Base-by-base conservation (phyloP, 1,140 invertebrate genomes). In the Scaptomyza montana region DNA sequence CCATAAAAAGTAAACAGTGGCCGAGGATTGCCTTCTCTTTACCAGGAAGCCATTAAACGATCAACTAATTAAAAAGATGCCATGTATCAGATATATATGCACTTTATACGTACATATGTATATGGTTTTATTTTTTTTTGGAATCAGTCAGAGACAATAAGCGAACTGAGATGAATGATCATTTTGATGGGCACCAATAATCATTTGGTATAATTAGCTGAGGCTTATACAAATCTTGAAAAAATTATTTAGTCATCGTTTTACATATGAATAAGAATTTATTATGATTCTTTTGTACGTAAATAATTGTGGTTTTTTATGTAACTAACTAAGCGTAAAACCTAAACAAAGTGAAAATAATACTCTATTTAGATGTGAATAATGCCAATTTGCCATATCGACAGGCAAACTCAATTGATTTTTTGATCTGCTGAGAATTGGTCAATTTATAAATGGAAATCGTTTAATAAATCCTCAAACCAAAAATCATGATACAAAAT, bases 21-120 rank as follows among this genome's bases (percentile, higher is more conserved):
- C 71, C 56, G 81, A 79, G 80, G 67, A 78, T 77, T 68, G 21
- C 43, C 33, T 62, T 21, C n/a, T 43, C 39, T 57, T 54, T 66
- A 78, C 82, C 82, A 89, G 82, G 82, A 87, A 87, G 84, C 79
- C 67, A 82, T 87, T 74, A 87, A 86, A 71, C 51, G 70, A 89
- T 87, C 78, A 82, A 82, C 82, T 77, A 86, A 86, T 78, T 78
- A 78, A 74, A 78, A 74, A 74, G 51, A 78, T 75, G 78, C 63
- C 69, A 62, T 39, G 59, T 70, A 84, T 71, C 72, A 62, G 47
- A 13, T 60, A 21, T 13, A 49, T 33, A 33, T 16, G 36, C 53
- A 61, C 45, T 25, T 10, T 53, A 61, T 16, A 65, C 50, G 66
- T 60, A 70, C 19, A 45, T 64, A 57, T 16, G 46, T 49, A 50